Conservation (phyloP, 1,140 invertebrate genomes). For the Trichonephila clavata region DNA sequence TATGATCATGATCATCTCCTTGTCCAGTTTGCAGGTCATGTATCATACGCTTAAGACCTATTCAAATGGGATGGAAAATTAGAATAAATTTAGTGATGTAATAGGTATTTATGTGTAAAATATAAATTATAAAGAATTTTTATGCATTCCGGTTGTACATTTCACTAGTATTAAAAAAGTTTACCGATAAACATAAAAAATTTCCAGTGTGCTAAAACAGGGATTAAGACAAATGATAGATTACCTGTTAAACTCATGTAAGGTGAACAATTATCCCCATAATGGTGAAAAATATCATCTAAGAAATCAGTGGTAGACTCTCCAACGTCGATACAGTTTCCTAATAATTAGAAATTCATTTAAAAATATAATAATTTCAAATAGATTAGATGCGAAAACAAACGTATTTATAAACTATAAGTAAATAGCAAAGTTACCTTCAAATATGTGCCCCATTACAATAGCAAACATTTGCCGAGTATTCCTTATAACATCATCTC, state of each 20-base stretch:
- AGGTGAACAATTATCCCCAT: slow-evolving; percentile 69
- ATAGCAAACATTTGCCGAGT: slow-evolving; percentile 19
- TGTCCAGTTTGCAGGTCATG: slow-evolving; percentile 59
- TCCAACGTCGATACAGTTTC: slow-evolving; percentile 65
- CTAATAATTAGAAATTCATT: slow-evolving; percentile 33
- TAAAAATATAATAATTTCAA: not conserved
- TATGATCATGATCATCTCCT: slow-evolving; percentile 75
- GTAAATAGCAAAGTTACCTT: not conserved
- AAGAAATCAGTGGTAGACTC: slow-evolving; percentile 75
- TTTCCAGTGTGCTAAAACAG: no score
- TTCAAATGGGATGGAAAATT: not conserved
- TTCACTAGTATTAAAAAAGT: no score
- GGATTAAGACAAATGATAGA: slow-evolving; percentile 71
- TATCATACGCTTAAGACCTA: slow-evolving; percentile 70
- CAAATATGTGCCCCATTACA: slow-evolving; percentile 13
- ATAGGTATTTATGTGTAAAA: not conserved
- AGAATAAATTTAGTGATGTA: not conserved
- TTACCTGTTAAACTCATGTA: slow-evolving; percentile 78
- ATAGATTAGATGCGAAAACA: not conserved
- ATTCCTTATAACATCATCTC: not conserved
- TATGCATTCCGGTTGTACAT: no score
- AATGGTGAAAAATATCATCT: slow-evolving; percentile 75
- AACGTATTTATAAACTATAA: no score
- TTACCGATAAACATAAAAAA: no score
- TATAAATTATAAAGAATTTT: no score